These are phyloP conservation scores for Cyprinus carpio DNA, from an alignment of 2,113 vertebrate genomes.

Conservation along the genomic window DNA sequence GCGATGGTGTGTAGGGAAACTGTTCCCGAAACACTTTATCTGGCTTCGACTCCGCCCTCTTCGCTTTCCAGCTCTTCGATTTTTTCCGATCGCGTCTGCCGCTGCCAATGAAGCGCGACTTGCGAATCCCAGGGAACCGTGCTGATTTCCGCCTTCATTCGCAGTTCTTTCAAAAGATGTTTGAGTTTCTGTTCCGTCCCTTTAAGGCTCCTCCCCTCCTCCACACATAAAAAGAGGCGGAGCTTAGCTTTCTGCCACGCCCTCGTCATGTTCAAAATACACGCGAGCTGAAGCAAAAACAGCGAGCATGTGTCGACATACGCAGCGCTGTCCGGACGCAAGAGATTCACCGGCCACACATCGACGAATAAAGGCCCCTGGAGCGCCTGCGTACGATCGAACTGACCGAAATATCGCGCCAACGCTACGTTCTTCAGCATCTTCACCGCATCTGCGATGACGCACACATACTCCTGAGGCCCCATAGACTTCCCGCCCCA, in stretches of 20 bases:
- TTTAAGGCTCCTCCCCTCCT: conserved; percentile 77
- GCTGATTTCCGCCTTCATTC: conserved; percentile 84
- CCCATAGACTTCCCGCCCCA: conserved; percentile 75
- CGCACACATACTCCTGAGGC: conserved; percentile 80
- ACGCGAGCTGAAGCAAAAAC: conserved; percentile 90
- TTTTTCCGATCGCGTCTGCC: conserved; percentile 52
- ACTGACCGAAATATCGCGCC: conserved; percentile 81
- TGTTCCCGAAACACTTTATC: conserved; percentile 74
- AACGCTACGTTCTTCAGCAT: conserved; percentile 89
- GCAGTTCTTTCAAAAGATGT: conserved; percentile 83
- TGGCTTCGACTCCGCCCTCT: conserved; percentile 29
- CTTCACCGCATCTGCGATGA: conserved; percentile 87
- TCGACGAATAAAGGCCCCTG: conserved; percentile 76
- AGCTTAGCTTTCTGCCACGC: conserved; percentile 82
- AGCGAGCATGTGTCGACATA: conserved; percentile 90
- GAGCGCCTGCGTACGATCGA: conserved; percentile 73
- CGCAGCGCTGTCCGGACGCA: conserved; percentile 84
- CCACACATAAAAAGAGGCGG: conserved; percentile 88
- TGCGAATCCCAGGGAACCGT: conserved; percentile 85
- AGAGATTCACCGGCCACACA: conserved; percentile 87
- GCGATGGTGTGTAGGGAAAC: conserved; percentile 78
- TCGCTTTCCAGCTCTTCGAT: not conserved
- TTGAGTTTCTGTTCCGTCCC: conserved; percentile 83
- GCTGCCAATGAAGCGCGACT: conserved; percentile 87
- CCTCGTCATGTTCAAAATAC: conserved; percentile 87